These are phyloP conservation scores for Morelia viridis DNA, from an alignment of 2,797 vertebrate species.

Conservation along the genomic window DNA sequence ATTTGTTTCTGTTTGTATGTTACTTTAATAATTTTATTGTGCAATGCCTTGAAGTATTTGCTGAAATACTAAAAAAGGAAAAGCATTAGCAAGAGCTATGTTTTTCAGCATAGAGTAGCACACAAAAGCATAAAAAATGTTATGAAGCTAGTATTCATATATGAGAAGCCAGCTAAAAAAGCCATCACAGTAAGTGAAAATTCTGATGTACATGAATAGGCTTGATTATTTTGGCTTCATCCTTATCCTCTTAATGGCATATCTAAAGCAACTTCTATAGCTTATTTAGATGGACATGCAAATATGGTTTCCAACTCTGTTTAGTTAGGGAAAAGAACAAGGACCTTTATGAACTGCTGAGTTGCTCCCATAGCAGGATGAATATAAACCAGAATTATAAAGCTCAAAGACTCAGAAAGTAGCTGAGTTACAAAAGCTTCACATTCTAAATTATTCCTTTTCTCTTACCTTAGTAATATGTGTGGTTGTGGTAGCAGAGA, in stretches of 20 bases:
- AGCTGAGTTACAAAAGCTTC: background rate
- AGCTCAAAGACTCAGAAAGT: background rate
- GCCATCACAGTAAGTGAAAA: background rate
- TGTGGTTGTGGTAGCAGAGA: constrained; percentile 97
- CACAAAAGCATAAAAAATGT: background rate
- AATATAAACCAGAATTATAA: background rate
- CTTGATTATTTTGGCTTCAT: background rate
- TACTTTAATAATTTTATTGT: background rate
- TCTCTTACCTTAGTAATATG: constrained; percentile 95
- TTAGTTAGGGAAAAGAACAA: background rate
- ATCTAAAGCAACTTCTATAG: background rate
- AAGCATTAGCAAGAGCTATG: background rate
- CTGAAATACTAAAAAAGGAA: background rate
- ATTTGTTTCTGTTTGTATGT: background rate
- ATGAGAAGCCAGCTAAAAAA: background rate
- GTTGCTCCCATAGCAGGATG: background rate
- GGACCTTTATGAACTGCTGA: background rate
- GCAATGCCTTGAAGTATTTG: background rate
- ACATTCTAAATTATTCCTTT: background rate
- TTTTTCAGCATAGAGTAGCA: background rate
- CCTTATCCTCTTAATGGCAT: background rate
- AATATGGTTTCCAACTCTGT: background rate
- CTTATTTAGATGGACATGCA: background rate
- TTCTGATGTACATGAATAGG: background rate
- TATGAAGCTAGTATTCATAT: background rate